Evolutionary conservation across 2,888 invertebrate species (phyloP), one percentile per base, ranked within the genome.

Genomic region (Mallateleia sp.): DNA sequence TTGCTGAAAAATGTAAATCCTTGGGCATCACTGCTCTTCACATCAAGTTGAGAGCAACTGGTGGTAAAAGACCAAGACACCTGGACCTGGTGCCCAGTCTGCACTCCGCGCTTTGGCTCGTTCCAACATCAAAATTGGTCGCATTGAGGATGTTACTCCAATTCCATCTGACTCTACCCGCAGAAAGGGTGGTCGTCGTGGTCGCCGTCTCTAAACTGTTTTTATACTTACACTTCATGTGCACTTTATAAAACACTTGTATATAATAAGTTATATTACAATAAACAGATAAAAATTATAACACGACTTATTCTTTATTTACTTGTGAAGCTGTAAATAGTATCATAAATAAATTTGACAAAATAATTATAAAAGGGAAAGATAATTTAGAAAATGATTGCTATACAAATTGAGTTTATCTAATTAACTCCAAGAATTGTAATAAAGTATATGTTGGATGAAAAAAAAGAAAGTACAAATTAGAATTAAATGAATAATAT

Each of bases 81-180:
- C 99, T 66, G 99, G 99, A 94, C 99, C 99, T 22, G 99, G 99
- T 89, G 99, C 99, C 50, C 98, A 98, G 96, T 99, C 99, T 81
- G 99, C 99, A 60, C 97, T 99, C 72, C 97, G 99, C 93, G 99
- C 99, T 92, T 96, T 99, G 91, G 99, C 99, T 92, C 98, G 99
- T 95, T 98, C 99, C 84, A 99, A 98, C 93, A 99, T 99, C 99
- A 99, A 99, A 96, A 99, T 99, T 95, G 99, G 99, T 69, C 98
- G 99, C 93, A 99, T 99, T 95, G 99, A 98, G 96, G 99, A 99
- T 96, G 99, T 99, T 11, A 99, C 99, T 11, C 99, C 99, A 24
- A 99, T 99, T 95, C 99, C 99, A 93, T 99, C 99, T 78, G 99
- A 99, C 96, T 98, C 99, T 88, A 99, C 99, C 75, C 98, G 99